phyloP scores from a whole-genome alignment of 2,113 vertebrate genomes.

The Halichoeres trimaculatus region DNA sequence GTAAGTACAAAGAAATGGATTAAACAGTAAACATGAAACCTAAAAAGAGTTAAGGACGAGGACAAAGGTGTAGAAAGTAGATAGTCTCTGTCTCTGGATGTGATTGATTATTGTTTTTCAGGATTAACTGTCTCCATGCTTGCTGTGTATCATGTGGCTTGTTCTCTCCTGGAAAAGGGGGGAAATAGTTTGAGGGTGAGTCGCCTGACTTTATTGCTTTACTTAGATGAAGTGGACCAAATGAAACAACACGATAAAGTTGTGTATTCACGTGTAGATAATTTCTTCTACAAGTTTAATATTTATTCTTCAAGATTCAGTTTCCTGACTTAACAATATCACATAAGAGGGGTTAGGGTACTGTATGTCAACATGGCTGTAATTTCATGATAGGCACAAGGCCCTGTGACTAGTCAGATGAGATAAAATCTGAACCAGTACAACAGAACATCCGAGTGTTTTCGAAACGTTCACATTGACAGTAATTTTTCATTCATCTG shows the following conservation, averaged over 20 bases:
- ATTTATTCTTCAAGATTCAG: too few relatives aligned
- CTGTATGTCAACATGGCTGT: too few relatives aligned
- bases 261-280: not conserved
- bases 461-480: too few relatives aligned
- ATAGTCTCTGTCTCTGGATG: not conserved
- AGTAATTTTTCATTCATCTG: not conserved
- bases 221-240: not conserved
- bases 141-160: slow-evolving; percentile 15
- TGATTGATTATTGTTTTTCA: slow-evolving; percentile 22
- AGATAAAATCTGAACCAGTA: too few relatives aligned
- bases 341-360: too few relatives aligned
- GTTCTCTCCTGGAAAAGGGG: not conserved
- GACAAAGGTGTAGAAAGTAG: not conserved
- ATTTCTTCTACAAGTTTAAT: too few relatives aligned
- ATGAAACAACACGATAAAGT: not conserved
- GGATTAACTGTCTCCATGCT: slow-evolving; percentile 13
- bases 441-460: too few relatives aligned
- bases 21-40: slow-evolving; percentile 8
- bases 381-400: too few relatives aligned
- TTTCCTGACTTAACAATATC: too few relatives aligned
- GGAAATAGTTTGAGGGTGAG: slow-evolving; percentile 9
- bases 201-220: not conserved
- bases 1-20: not conserved
- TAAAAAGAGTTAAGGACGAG: not conserved
- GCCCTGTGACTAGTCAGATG: too few relatives aligned